Evolutionary conservation across 2,888 invertebrate species (phyloP), one percentile per base, ranked within the genome.

Genomic region (Drosophila hamatofila): DNA sequence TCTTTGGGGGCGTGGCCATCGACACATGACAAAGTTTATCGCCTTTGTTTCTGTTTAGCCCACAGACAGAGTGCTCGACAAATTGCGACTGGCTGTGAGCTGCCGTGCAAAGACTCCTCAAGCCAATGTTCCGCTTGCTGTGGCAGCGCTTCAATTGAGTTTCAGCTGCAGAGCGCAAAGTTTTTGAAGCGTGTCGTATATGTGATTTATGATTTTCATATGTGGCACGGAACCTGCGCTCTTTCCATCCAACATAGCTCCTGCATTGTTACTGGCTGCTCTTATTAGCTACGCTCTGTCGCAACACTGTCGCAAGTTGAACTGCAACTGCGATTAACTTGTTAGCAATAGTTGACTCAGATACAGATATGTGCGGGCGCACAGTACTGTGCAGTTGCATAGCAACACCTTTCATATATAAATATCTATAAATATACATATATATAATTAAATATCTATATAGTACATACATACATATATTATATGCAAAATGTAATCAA

Each of bases 201-300:
- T 66, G 85, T 84, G 84, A 84, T 84, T 84, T 84, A 84, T 84
- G 85, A 87, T 87, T 79, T 81, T 84, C 65, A 70, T 76, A 46
- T 18, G 35, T 18, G 35, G 41, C 21, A 51, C 44, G 44, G 25
- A 58, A 18, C 37, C 35, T 16, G 23, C 21, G 18, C 25, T 35
- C 27, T 27, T 37, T 27, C 16, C 6, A 41, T 46, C 67, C 23
- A 44, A 44, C 21, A 23, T 59, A 52, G 51, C 25, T 62, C 41
- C 42, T 25, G 39, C 42, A 57, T 37, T 41, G 69, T 69, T 65
- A n/a, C 71, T 60, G 67, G 39, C 52, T 61, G 39, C 41, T 74
- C 84, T 86, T 78, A 84, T 84, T 84, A 89, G 76, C 70, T 79
- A 35, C 44, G 69, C 63, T 44, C 64, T 78, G 55, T 49, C 58